Conservation (phyloP, 2,113 vertebrate species). For the Hippopotamus amphibius region DNA sequence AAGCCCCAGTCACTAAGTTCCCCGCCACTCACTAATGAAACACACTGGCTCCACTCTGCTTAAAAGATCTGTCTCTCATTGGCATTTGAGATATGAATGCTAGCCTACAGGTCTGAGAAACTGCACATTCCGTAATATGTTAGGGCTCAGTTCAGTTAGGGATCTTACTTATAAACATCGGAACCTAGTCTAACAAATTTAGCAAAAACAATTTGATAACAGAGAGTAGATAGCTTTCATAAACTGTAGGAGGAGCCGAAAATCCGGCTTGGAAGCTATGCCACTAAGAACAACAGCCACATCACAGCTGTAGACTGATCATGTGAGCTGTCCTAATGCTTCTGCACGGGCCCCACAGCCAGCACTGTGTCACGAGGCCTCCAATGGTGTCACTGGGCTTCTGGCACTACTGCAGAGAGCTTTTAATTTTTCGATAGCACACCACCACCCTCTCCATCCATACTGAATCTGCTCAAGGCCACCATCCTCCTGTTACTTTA, state of each 20-base stretch:
- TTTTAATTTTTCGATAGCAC: not conserved
- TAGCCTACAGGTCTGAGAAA: not conserved
- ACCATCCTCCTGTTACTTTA: not conserved
- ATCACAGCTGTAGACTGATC: rapidly evolving
- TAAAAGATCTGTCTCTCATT: not conserved
- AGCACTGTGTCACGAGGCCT: rapidly evolving
- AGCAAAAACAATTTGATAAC: not conserved
- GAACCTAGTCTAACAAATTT: not conserved
- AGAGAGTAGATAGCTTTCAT: not conserved
- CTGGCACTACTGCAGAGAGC: rapidly evolving
- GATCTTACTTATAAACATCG: not conserved
- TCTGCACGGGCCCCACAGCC: rapidly evolving
- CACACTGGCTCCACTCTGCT: not conserved
- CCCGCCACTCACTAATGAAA: not conserved
- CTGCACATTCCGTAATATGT: not conserved
- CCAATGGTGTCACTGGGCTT: rapidly evolving
- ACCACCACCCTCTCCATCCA: not conserved
- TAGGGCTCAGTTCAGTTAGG: not conserved
- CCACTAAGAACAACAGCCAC: not conserved
- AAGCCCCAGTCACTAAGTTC: not conserved
- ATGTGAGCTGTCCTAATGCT: not conserved
- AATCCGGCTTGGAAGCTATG: not conserved
- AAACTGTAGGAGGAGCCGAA: not conserved
- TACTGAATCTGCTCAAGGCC: not conserved
- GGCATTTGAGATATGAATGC: conserved; percentile 36